Base-by-base conservation (phyloP, 2,113 vertebrate genomes). In the Urocynchramus pylzowi region DNA sequence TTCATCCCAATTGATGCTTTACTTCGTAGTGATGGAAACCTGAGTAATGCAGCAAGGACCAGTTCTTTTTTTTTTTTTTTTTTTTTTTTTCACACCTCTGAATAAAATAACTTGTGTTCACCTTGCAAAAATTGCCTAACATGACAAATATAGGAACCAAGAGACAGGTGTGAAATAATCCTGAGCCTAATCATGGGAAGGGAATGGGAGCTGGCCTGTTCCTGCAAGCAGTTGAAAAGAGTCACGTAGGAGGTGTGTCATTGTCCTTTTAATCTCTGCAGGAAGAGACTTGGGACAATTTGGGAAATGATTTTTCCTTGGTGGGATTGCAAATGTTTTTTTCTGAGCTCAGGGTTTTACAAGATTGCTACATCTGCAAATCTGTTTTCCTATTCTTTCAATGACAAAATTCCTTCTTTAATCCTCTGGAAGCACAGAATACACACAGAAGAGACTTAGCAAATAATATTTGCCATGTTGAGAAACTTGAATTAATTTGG, bases 1-100 rank as follows among this genome's bases (percentile, higher is more conserved):
- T 97, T 94, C 97, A 88, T 96, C 86, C 93, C 67, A 18, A 78
- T 73, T 82, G 90, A 78, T 96, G 95, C 75, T 90, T 92, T 77
- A 57, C 64, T 83, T 95, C 19, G 44, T 86, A 86, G 92, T 93
- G 92, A 80, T 88, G 90, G 93, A 91, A 95, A 95, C 57, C 93
- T 92, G 87, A 87, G 81, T 97, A 91, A 92, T 71, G 57, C 84
- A 95, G 45, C 57, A 57, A 89, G 81, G 47, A 52, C 17, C 35
- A 8, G 50, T 47, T 73, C 15, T 84, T 35, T 14, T 13, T n/a
- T 16, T 42, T 28, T 35, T 70, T 80, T 65, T n/a, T 82, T 39
- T 41, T 20, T 15, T 31, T 67, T 81, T 73, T 39, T 82, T 57
- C 56, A 84, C 79, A 64, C 44, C 37, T 86, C 76, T 78, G 59